These are phyloP conservation scores for Heliangelus exortis DNA, from an alignment of 2,797 vertebrate genomes.

Conservation along the genomic window DNA sequence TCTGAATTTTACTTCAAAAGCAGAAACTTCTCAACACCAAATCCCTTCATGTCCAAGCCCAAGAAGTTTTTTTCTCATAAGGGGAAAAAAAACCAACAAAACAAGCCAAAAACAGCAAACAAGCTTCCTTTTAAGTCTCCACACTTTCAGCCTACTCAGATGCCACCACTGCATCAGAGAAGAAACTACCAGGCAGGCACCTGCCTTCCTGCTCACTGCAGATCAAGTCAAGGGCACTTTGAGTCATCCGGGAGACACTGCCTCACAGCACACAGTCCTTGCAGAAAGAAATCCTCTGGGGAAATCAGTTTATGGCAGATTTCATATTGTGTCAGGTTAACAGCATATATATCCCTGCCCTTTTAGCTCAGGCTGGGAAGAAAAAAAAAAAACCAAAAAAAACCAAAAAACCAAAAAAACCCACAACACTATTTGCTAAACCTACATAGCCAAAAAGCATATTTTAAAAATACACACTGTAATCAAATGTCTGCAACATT, in stretches of 20 bases:
- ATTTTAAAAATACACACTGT: not conserved
- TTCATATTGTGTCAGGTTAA: not conserved
- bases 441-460: not conserved
- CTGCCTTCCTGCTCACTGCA: conserved; percentile 34
- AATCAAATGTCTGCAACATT: conserved; percentile 53
- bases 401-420: too few species aligned
- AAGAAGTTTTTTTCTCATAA: not conserved
- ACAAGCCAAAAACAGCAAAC: not conserved
- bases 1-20: conserved; percentile 34
- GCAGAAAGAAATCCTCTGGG: not conserved
- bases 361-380: not conserved
- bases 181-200: not conserved
- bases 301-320: conserved; percentile 1
- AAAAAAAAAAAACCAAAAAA: not conserved
- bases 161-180: not conserved
- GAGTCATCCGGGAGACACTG: not conserved
- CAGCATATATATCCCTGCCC: not conserved
- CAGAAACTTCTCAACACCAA: conserved; percentile 32
- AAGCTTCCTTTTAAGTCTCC: conserved; percentile 10
- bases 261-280: not conserved
- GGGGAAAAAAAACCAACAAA: not conserved
- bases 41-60: not conserved
- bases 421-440: not conserved
- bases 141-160: conserved; percentile 40
- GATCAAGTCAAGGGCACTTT: conserved; percentile 42